These are phyloP conservation scores for Bellardia bayeri DNA, from an alignment of 2,888 invertebrate genomes.

Conservation along the genomic window DNA sequence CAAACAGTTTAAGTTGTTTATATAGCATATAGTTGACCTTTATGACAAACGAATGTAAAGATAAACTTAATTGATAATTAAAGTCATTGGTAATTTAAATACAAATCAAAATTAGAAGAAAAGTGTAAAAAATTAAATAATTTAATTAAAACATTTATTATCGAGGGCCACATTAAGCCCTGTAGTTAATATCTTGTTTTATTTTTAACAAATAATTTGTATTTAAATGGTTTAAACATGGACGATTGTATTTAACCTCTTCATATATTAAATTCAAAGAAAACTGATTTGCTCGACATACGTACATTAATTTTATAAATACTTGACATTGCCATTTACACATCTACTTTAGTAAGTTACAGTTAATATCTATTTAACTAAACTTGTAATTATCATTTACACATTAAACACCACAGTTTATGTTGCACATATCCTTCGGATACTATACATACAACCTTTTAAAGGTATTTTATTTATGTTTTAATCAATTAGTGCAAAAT, in stretches of 20 bases:
- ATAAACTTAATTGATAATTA: too few relatives aligned
- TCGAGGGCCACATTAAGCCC: neutral
- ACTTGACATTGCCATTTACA: neutral
- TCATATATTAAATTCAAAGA: neutral
- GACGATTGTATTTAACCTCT: neutral
- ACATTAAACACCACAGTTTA: neutral
- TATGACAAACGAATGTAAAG: neutral
- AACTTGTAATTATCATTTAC: slow-evolving; percentile 9
- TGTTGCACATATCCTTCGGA: neutral
- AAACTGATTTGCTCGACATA: neutral
- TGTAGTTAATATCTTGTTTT: too few relatives aligned
- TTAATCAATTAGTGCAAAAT: neutral
- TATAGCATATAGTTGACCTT: neutral
- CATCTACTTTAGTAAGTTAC: neutral
- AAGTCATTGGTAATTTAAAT: too few relatives aligned
- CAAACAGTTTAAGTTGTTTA: neutral
- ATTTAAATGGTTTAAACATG: neutral
- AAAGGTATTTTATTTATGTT: slow-evolving; percentile 11
- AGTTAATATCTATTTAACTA: slow-evolving; percentile 1
- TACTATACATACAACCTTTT: neutral
- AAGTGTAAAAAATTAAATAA: too few relatives aligned
- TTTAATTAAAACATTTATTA: too few relatives aligned
- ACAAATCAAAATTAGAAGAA: too few relatives aligned
- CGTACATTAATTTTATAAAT: neutral
- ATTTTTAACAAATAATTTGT: neutral